Percentiles rank a stretch among this genome's conserved stretches.
phyloP scores from a whole-genome alignment of 2,113 vertebrate genomes.

The Hydrolagus affinis region DNA sequence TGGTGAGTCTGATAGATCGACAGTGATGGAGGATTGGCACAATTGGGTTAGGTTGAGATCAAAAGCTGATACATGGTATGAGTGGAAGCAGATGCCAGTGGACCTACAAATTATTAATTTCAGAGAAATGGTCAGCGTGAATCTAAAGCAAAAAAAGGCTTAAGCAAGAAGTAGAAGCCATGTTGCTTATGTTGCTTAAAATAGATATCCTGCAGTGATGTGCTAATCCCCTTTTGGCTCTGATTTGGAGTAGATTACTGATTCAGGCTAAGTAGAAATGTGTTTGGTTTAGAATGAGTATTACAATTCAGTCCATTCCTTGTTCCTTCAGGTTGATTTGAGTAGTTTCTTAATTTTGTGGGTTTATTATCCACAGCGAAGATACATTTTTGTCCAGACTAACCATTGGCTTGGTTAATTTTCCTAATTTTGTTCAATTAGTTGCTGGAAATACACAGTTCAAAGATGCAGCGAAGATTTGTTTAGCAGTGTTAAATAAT shows the following conservation, averaged over 20 bases:
- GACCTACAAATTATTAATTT: neutral
- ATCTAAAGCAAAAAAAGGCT: neutral
- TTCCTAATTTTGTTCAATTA: neutral
- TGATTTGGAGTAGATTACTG: constrained; percentile 54
- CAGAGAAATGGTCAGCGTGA: neutral
- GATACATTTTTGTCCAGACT: neutral
- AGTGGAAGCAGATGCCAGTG: too few species aligned
- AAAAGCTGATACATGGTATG: too few species aligned
- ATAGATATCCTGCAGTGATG: constrained; percentile 60
- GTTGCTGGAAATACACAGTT: neutral
- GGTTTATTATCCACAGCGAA: neutral
- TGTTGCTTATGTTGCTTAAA: constrained; percentile 52
- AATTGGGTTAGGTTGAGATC: too few species aligned
- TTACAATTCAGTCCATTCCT: neutral
- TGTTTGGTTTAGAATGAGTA: constrained; percentile 39
- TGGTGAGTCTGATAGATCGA: neutral
- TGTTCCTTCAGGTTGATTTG: neutral
- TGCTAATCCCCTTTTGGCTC: constrained; percentile 65
- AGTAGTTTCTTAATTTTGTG: neutral
- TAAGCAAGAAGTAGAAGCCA: constrained; percentile 37
- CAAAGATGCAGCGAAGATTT: neutral
- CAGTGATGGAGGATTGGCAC: too few species aligned
- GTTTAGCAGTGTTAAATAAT: neutral
- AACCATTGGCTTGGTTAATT: neutral
- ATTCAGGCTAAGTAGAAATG: constrained; percentile 46